Base-by-base conservation (phyloP, 2,113 vertebrate species). In the Ellobius talpinus region DNA sequence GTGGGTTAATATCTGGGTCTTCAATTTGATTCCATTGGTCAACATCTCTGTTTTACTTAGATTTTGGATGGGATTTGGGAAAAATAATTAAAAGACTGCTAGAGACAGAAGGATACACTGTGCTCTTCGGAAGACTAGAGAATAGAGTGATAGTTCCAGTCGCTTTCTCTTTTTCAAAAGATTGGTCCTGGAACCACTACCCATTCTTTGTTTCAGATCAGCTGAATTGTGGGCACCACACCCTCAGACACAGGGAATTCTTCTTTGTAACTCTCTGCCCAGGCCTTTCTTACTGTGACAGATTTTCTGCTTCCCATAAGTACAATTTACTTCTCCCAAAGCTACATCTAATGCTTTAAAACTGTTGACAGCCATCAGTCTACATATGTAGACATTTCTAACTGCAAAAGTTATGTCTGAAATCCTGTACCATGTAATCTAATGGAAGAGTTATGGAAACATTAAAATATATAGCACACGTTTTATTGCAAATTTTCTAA, bases 401-500 rank as follows among this genome's bases (percentile, higher is more conserved):
- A 91, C 58, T 76, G 42, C 14, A 93, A 52, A 87, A 96, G 79
- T 87, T 8, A 88, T 47, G 90, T 97, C 93, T 92, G 61, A 90
- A 96, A 92, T 82, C 31, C 31, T 8, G 39, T 39, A 50, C 7
- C 31, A 73, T 91, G 5, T 76, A 70, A 95, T 70, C 61, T 72
- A 91, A 58, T 61, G 73, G 72, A 55, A 94, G 42, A 82, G 58
- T 36, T 82, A 95, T 86, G 65, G 58, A 55, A 76, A 81, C 16
- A 68, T 79, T 95, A 94, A 94, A 89, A 96, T 91, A 84, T 42
- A 42, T 73, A 84, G 84, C 63, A 92, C 39, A 74, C 85, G 89
- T 96, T 95, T 96, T 94, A 93, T 85, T 96, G 63, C 89, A 94
- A 91, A 73, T 77, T 94, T 72, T 96, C 45, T 81, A 94, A 96